Evolutionary conservation across 2,888 invertebrate genomes (phyloP).

Genomic region (Omphaloscelis lunosa): DNA sequence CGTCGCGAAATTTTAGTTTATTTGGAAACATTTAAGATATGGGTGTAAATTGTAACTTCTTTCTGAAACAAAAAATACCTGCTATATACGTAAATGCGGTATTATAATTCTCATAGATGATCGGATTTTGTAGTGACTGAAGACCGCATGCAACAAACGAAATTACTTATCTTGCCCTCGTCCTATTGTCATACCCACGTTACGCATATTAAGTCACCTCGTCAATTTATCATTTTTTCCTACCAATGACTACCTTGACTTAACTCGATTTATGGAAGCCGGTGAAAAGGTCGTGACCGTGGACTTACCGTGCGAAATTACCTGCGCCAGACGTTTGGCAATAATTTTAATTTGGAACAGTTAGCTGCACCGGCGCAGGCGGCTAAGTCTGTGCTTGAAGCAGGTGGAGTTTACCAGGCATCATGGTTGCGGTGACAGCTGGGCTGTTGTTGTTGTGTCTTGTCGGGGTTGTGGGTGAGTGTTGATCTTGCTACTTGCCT

Average conservation of each 20-base stretch:
- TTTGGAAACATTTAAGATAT: no score
- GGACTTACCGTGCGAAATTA: slow-evolving; percentile 83
- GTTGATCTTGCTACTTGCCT: not conserved
- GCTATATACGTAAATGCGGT: no score
- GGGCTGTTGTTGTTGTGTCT: slow-evolving; percentile 66
- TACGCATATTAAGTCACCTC: slow-evolving; percentile 50
- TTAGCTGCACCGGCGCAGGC: slow-evolving; percentile 60
- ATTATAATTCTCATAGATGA: not conserved
- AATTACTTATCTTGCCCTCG: slow-evolving; percentile 13
- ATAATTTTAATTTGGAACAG: slow-evolving; percentile 75
- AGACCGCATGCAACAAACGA: not conserved
- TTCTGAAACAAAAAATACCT: not conserved
- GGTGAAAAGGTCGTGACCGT: slow-evolving; percentile 83
- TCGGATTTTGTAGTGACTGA: not conserved
- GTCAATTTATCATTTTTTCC: slow-evolving; percentile 37
- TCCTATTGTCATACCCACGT: slow-evolving; percentile 11
- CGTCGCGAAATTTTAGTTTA: not conserved
- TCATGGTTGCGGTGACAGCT: slow-evolving; percentile 65
- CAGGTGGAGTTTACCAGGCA: slow-evolving; percentile 62
- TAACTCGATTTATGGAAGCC: slow-evolving; percentile 55
- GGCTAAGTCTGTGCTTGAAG: slow-evolving; percentile 66
- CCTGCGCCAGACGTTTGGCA: slow-evolving; percentile 76
- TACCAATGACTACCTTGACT: slow-evolving; percentile 58
- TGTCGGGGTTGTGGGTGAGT: slow-evolving; percentile 62
- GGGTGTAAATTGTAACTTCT: not conserved